A percentile compares a stretch with the other conserved stretches of the same genome.
Conservation (phyloP, 2,888 invertebrate species). For the Leuctra nigra region DNA sequence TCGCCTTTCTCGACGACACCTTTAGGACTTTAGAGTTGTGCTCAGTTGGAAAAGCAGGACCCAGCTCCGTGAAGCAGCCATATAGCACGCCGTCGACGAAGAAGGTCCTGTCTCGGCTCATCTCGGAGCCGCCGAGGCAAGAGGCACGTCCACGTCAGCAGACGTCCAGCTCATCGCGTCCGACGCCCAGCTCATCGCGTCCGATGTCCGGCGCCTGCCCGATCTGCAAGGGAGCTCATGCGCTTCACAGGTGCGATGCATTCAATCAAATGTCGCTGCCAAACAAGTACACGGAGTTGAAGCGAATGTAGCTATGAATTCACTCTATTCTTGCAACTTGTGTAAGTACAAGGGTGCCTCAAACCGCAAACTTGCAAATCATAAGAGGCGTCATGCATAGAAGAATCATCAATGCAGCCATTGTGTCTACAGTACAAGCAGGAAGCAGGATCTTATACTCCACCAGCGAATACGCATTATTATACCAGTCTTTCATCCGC, state of each 20-base stretch:
- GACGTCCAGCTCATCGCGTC: not conserved
- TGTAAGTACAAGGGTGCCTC: too few relatives aligned
- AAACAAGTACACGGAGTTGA: not conserved
- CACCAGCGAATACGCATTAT: too few relatives aligned
- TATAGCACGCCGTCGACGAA: not conserved
- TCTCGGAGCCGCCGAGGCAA: not conserved
- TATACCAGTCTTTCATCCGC: too few relatives aligned
- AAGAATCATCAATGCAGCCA: too few relatives aligned
- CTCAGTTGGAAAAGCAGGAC: not conserved
- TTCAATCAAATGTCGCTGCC: not conserved
- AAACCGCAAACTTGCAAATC: too few relatives aligned
- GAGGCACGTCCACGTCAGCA: not conserved
- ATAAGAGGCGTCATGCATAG: too few relatives aligned
- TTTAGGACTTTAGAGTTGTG: not conserved
- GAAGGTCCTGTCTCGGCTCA: not conserved
- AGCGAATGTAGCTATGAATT: too few relatives aligned
- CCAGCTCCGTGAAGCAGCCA: not conserved
- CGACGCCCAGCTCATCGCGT: too few relatives aligned
- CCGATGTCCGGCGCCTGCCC: not conserved
- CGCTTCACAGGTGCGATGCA: not conserved
- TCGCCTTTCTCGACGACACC: conserved; percentile 3
- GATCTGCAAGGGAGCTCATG: not conserved
- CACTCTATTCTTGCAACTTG: too few relatives aligned
- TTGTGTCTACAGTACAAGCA: too few relatives aligned
- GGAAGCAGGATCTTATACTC: too few relatives aligned